Percentiles rank a stretch among this genome's conserved stretches.
phyloP scores from a whole-genome alignment of 2,113 vertebrate species.

The Spheniscus mendiculus region DNA sequence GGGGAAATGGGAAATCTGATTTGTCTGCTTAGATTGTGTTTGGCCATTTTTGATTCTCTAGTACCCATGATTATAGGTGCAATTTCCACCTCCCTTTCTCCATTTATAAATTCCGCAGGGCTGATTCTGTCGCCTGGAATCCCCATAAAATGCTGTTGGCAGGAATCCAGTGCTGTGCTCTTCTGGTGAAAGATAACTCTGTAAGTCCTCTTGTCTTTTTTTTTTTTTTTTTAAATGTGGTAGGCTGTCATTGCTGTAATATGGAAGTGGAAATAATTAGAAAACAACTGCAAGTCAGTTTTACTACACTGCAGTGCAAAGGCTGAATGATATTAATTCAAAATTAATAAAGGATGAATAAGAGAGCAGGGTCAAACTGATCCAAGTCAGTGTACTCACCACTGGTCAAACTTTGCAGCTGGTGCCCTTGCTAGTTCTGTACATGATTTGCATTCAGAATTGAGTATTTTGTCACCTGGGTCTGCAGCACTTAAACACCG shows the following conservation, averaged over 20 bases:
- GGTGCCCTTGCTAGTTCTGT: background rate
- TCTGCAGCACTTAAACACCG: background rate
- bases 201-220: slow-evolving; percentile 60
- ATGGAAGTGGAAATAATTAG: background rate
- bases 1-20: background rate
- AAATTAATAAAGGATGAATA: background rate
- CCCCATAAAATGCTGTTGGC: slow-evolving; percentile 90
- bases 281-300: background rate
- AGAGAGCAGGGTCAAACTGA: background rate
- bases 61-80: background rate
- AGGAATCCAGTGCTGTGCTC: slow-evolving; percentile 85
- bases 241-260: background rate
- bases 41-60: background rate
- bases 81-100: background rate
- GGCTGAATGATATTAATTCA: background rate
- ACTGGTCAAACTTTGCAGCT: background rate
- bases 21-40: background rate
- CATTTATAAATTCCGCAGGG: slow-evolving; percentile 61
- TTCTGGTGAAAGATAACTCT: slow-evolving; percentile 83
- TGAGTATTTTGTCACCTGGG: background rate
- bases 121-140: slow-evolving; percentile 86
- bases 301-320: background rate
- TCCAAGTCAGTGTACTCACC: background rate
- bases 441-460: background rate
- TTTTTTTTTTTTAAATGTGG: background rate